A percentile compares a stretch with the other conserved stretches of the same genome.
These are phyloP conservation scores for Patiria pectinifera DNA, from an alignment of 53 echinoderm and acorn worm species.

Conservation along the genomic window DNA sequence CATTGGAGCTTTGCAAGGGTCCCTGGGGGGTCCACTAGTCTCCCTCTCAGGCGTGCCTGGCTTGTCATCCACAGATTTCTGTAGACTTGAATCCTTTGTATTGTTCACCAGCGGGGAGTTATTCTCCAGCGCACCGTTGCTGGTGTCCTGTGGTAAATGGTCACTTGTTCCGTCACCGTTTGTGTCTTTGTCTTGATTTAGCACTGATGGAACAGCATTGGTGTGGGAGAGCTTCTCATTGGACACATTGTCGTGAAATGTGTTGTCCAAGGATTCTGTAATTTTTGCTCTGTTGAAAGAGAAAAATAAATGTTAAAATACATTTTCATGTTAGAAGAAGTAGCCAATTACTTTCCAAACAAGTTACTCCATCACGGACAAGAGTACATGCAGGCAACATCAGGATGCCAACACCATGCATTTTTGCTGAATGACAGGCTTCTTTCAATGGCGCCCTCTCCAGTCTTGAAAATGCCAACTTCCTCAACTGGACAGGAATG, in stretches of 20 bases:
- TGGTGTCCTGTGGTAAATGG: constrained; percentile 32
- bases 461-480: constrained; percentile 15
- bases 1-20: not conserved
- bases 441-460: constrained; percentile 36
- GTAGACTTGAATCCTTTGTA: not conserved
- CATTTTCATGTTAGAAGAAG: not conserved
- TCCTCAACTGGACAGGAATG: constrained; percentile 9
- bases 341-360: no score
- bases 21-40: not conserved
- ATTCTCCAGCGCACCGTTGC: constrained; percentile 47
- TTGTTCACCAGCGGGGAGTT: constrained; percentile 27
- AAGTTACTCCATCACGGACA: no score
- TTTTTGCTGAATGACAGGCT: not conserved
- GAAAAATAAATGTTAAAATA: not conserved
- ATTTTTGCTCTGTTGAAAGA: constrained; percentile 27
- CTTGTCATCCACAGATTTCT: not conserved
- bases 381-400: not conserved
- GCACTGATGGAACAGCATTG: not conserved
- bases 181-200: constrained; percentile 42
- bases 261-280: constrained; percentile 25
- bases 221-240: constrained; percentile 14
- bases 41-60: not conserved
- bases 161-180: constrained; percentile 45
- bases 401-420: not conserved
- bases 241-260: not conserved